Percentiles rank a stretch among this genome's conserved stretches.
These are phyloP conservation scores for Phataginus tetradactyla DNA, from an alignment of 2,797 vertebrate genomes.

Conservation along the genomic window DNA sequence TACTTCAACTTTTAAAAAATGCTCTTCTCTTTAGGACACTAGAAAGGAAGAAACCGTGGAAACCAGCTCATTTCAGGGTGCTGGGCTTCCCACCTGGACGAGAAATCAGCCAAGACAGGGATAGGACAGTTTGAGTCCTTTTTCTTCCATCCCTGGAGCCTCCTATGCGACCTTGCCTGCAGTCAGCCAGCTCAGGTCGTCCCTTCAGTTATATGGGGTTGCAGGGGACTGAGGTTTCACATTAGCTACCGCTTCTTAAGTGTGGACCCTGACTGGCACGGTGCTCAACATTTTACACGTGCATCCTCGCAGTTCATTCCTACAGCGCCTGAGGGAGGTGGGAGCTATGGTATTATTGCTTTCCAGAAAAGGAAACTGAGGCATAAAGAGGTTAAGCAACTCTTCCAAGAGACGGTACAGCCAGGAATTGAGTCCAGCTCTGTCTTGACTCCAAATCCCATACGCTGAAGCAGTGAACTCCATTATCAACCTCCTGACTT, in stretches of 20 bases:
- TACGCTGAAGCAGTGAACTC: not conserved
- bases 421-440: not conserved
- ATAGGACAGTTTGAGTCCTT: not conserved
- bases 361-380: not conserved
- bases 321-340: not conserved
- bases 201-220: not conserved
- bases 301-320: not conserved
- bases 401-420: not conserved
- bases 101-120: not conserved
- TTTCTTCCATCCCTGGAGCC: not conserved
- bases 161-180: rapidly evolving
- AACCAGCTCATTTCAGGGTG: not conserved
- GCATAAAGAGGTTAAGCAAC: not conserved
- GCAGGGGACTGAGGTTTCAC: not conserved
- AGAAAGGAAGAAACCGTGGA: not conserved
- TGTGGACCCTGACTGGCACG: too few species aligned
- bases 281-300: too few species aligned
- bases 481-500: not conserved
- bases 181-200: not conserved
- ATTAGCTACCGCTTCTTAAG: not conserved
- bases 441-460: not conserved
- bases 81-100: not conserved
- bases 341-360: not conserved
- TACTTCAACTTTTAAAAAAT: too few species aligned
- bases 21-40: not conserved